These are phyloP conservation scores for Koerneria pararmatus DNA, from an alignment of 2,888 invertebrate genomes.

Conservation along the genomic window DNA sequence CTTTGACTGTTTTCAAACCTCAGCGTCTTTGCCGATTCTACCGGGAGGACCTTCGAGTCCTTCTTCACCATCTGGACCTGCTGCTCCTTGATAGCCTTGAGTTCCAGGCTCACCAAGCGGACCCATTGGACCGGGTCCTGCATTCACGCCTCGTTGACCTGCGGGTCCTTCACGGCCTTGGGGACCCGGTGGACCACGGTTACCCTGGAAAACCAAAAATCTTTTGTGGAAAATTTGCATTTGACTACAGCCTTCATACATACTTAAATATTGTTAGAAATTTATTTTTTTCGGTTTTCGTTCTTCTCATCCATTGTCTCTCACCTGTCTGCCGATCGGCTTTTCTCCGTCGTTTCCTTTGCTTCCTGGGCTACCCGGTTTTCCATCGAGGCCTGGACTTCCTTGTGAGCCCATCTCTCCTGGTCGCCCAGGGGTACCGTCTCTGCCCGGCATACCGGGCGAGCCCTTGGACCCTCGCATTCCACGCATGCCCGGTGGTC, in stretches of 20 bases:
- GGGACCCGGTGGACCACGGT: conserved; percentile 26
- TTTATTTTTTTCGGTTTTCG: not conserved
- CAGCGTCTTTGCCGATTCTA: conserved; percentile 32
- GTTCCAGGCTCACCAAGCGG: conserved; percentile 45
- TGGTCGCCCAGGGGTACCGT: conserved; percentile 41
- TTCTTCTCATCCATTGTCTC: too few relatives aligned
- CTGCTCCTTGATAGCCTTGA: conserved; percentile 38
- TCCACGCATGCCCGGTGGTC: conserved; percentile 47
- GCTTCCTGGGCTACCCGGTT: conserved; percentile 46
- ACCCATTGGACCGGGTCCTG: conserved; percentile 26
- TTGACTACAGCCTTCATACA: not conserved
- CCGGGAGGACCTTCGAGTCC: conserved; percentile 30
- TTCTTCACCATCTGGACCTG: conserved; percentile 34
- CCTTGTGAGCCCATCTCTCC: conserved; percentile 34
- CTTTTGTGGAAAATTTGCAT: too few relatives aligned
- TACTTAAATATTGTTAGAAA: not conserved
- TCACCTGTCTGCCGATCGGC: conserved; percentile 47
- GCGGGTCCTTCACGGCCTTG: conserved; percentile 23
- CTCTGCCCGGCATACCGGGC: conserved; percentile 44
- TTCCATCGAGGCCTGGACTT: conserved; percentile 27
- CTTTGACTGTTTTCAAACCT: not conserved
- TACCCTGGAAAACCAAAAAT: too few relatives aligned
- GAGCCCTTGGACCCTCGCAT: conserved; percentile 49
- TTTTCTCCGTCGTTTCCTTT: conserved; percentile 53
- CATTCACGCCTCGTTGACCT: conserved; percentile 23